These are phyloP conservation scores for Mustelus asterias DNA, from an alignment of 2,113 vertebrate species.

Conservation along the genomic window DNA sequence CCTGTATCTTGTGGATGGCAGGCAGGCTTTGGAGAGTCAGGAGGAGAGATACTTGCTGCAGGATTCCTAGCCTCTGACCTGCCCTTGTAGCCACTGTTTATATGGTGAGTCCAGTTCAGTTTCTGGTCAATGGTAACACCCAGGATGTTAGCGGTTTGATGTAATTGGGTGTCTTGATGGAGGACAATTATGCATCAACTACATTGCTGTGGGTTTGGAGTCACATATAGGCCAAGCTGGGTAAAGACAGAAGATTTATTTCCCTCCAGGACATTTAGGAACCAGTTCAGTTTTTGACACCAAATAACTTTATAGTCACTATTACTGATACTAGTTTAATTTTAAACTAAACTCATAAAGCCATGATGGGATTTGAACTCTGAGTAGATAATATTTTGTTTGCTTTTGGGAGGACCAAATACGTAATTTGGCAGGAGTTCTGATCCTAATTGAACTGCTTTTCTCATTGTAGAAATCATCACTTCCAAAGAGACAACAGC, in stretches of 20 bases:
- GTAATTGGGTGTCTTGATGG: not conserved
- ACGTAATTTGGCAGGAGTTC: not conserved
- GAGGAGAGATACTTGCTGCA: too few species aligned
- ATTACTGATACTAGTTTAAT: not conserved
- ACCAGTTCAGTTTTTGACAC: not conserved
- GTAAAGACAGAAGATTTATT: too few species aligned
- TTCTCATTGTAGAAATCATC: slow-evolving; percentile 61
- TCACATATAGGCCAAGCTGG: not conserved
- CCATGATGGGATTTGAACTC: not conserved
- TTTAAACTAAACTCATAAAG: not conserved
- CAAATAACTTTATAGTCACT: not conserved
- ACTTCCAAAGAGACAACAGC: slow-evolving; percentile 58
- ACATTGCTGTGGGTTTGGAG: not conserved
- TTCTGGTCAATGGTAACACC: too few species aligned
- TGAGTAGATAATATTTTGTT: not conserved
- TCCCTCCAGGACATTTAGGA: not conserved
- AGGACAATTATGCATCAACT: not conserved
- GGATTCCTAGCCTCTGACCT: too few species aligned
- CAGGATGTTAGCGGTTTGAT: not conserved
- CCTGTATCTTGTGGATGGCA: too few species aligned
- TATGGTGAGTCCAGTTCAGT: too few species aligned
- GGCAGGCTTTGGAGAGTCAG: too few species aligned
- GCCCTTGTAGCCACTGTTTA: too few species aligned
- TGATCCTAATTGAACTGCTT: slow-evolving; percentile 13
- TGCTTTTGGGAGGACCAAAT: not conserved